phyloP scores from a whole-genome alignment of 2,888 invertebrate genomes.

The Drosophila phalerata region DNA sequence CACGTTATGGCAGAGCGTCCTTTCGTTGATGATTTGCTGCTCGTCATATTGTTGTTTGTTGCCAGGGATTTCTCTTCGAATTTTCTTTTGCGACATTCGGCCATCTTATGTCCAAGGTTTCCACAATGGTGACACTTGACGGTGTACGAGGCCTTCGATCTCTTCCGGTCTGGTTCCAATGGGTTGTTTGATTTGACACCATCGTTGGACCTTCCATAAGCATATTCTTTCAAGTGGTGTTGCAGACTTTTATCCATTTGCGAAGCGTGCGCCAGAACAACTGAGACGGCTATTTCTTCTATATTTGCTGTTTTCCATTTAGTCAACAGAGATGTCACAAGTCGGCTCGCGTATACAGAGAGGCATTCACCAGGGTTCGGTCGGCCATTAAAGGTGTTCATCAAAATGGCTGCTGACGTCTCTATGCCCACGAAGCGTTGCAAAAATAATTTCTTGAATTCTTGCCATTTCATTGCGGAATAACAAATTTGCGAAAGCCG shows the following conservation, averaged over 20 bases:
- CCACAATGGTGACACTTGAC: no score
- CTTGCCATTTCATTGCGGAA: constrained; percentile 23
- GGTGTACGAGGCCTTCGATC: no score
- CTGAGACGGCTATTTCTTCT: constrained; percentile 13
- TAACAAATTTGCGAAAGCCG: constrained; percentile 38
- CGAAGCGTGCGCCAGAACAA: constrained; percentile 10
- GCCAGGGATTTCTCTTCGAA: no score
- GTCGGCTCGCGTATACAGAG: constrained; percentile 11
- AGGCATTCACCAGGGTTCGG: constrained; percentile 11
- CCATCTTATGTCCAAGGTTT: no score
- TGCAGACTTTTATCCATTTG: constrained; percentile 2
- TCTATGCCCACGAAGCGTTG: constrained; percentile 24
- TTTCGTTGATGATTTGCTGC: no score
- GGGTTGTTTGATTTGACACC: no score
- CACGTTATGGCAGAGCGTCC: no score
- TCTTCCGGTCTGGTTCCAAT: no score
- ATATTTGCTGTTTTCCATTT: constrained; percentile 10
- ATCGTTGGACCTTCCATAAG: no score
- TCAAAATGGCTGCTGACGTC: constrained; percentile 21
- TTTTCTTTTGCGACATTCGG: no score
- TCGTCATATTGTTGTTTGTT: no score
- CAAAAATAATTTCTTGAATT: constrained; percentile 32
- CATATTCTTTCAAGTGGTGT: background rate
- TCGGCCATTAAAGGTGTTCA: constrained; percentile 5
- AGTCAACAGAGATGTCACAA: constrained; percentile 4